Percentiles rank a stretch among this genome's conserved stretches.
Conservation (phyloP, 2,888 invertebrate species). For the Lissocephala sabroskyi region DNA sequence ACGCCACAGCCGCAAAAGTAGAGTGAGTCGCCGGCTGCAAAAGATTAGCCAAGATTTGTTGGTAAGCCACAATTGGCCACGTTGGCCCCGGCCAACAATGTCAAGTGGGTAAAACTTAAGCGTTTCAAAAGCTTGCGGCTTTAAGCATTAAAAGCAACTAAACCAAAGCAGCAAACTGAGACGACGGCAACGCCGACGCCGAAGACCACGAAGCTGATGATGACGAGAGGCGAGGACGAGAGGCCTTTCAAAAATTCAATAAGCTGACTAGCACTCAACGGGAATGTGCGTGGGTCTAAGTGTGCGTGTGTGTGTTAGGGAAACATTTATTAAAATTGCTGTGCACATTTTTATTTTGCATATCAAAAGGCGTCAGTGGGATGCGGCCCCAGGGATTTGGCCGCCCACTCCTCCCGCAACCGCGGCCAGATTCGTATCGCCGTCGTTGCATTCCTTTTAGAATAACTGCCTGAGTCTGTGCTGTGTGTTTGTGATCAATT, state of each 20-base stretch:
- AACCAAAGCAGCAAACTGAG: no score
- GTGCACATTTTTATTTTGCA: conserved; percentile 58
- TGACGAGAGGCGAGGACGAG: conserved; percentile 16
- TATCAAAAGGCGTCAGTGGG: conserved; percentile 51
- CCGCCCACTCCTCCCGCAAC: conserved; percentile 2
- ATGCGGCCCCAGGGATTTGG: conserved; percentile 16
- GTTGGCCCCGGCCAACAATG: background rate
- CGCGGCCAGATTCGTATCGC: no score
- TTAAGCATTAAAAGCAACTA: conserved; percentile 35
- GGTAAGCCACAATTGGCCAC: no score
- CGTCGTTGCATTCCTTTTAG: no score
- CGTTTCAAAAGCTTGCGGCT: conserved; percentile 6
- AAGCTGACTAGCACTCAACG: conserved; percentile 24
- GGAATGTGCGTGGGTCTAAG: conserved; percentile 7
- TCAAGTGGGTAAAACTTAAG: background rate
- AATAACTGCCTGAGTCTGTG: no score
- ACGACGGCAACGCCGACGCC: no score
- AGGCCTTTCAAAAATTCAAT: conserved; percentile 57
- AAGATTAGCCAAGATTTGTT: no score
- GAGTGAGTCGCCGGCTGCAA: no score
- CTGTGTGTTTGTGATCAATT: no score
- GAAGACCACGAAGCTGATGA: conserved; percentile 1
- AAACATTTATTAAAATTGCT: conserved; percentile 63
- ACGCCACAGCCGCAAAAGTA: background rate
- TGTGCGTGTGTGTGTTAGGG: conserved; percentile 25